Evolutionary conservation across 2,888 invertebrate genomes (phyloP), one percentile per base, ranked within the genome.

Genomic region (Andrena minutula): DNA sequence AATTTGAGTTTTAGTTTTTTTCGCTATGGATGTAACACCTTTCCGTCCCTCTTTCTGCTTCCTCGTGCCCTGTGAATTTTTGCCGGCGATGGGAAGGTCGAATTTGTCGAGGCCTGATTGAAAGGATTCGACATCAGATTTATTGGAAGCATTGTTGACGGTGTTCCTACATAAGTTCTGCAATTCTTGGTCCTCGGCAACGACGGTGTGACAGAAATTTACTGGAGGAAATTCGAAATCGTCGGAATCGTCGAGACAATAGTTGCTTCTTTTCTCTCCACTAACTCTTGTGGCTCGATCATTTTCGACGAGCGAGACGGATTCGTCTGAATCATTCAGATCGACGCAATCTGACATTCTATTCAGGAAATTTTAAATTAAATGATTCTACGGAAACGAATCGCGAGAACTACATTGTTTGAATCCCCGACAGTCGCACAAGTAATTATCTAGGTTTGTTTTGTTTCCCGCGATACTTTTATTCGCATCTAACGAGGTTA

Each of bases 281-380:
- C 7, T 12, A 41, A 68, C 32, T 23, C 5, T 47, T 4, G n/a
- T 3, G 23, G 3, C 53, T 7, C 16, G 1, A 12, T 73, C 23
- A 35, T 56, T 41, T 2, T 79, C 26, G 26, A 71, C 8, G 3
- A 61, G 69, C 4, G 63, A 63, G 30, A 35, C 12, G 0, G 85
- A 84, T 53, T 85, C 86, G 23, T 82, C 75, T 6, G 89, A 89
- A 81, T 89, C 89, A 51, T 89, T 89, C 16, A 84, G 69, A 28
- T 82, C 51, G 32, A 88, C 69, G n/a, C 81, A 10, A 5, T 64
- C 83, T 7, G 84, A 61, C 83, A 88, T 88, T 71, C 8, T 28
- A 8, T 16, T 16, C 5, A 4, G 10, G 0, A 3, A 4, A 41
- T 41, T 12, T 41, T 4, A 41, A 41, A 41, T 41, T 41, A 12